phyloP scores from a whole-genome alignment of 2,113 vertebrate species.

The Condylura cristata region DNA sequence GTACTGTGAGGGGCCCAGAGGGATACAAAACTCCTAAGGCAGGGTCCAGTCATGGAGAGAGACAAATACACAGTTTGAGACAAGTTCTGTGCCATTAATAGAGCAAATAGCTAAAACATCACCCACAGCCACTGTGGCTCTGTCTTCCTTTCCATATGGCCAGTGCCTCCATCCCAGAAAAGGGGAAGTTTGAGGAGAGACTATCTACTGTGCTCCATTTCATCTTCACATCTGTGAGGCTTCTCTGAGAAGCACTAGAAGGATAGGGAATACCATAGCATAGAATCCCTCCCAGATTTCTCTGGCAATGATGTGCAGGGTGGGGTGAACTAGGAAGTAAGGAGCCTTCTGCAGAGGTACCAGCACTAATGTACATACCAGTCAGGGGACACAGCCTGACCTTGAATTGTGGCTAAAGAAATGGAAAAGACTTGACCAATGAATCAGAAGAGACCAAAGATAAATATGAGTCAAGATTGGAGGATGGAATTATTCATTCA shows the following conservation, averaged over 20 bases:
- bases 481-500: background rate
- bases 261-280: background rate
- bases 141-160: background rate
- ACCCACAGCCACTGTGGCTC: background rate
- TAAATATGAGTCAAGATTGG: background rate
- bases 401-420: background rate
- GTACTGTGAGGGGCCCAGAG: background rate
- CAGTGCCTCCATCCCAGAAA: background rate
- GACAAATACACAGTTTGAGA: background rate
- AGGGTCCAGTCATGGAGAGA: background rate
- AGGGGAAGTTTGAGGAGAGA: background rate
- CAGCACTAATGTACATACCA: background rate
- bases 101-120: background rate
- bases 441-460: background rate
- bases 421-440: background rate
- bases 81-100: background rate
- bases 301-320: background rate
- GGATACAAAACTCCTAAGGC: no score
- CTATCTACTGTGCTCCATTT: background rate
- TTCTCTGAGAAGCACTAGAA: no score
- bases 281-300: background rate
- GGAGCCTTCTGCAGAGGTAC: background rate
- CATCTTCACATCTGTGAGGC: background rate
- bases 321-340: background rate
- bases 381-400: background rate